A percentile compares a stretch with the other conserved stretches of the same genome.
Evolutionary conservation across 2,888 invertebrate species (phyloP).

Genomic region (Melitaea athalia): DNA sequence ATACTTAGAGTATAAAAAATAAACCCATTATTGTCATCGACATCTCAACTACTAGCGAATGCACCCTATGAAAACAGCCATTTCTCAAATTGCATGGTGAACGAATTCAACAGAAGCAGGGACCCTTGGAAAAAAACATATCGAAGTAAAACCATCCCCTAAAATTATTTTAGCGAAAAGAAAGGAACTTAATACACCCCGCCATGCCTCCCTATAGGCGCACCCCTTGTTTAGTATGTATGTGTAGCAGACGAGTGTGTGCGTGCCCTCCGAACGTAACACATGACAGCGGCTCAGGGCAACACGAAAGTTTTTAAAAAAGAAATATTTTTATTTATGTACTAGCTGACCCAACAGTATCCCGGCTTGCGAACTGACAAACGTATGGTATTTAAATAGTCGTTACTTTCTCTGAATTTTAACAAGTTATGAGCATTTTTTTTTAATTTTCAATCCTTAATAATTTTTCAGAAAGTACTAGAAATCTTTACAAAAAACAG

Average conservation of each 20-base stretch:
- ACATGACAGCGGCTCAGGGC: constrained; percentile 65
- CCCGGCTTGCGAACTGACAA: too few relatives aligned
- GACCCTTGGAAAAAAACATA: constrained; percentile 71
- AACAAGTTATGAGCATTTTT: too few relatives aligned
- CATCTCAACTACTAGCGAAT: constrained; percentile 63
- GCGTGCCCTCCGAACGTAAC: constrained; percentile 68
- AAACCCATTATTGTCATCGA: constrained; percentile 52
- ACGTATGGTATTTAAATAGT: too few relatives aligned
- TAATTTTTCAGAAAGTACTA: too few relatives aligned
- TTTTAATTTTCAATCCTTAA: too few relatives aligned
- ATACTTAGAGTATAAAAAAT: constrained; percentile 30
- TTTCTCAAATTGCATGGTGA: constrained; percentile 71
- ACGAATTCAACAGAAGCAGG: constrained; percentile 69
- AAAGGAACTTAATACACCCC: constrained; percentile 83
- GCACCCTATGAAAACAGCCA: constrained; percentile 60
- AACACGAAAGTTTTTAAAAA: constrained; percentile 44
- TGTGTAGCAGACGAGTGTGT: constrained; percentile 52
- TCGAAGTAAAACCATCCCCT: constrained; percentile 81
- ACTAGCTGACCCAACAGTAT: too few relatives aligned
- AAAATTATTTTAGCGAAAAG: constrained; percentile 83
- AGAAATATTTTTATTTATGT: background rate
- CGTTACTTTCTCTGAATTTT: too few relatives aligned
- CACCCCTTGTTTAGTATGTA: constrained; percentile 63
- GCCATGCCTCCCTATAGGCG: constrained; percentile 68
- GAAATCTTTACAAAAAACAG: too few relatives aligned